Conservation (phyloP, 1,140 invertebrate species). For the Nephila pilipes region DNA sequence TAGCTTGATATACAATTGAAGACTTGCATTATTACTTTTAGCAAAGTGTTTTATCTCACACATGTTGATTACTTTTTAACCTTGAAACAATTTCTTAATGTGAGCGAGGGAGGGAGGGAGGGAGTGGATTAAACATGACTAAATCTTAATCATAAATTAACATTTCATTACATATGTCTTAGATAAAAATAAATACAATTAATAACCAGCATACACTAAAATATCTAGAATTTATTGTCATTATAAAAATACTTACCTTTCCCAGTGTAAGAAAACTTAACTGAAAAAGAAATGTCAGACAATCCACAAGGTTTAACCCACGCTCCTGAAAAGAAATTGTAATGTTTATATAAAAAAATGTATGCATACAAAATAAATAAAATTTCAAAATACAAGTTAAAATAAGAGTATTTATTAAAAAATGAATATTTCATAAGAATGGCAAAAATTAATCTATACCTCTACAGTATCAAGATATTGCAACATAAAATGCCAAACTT, state of each 20-base stretch:
- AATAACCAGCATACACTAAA: too few relatives aligned
- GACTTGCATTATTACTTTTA: too few relatives aligned
- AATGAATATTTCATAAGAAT: not conserved
- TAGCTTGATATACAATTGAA: too few relatives aligned
- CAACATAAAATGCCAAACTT: conserved; percentile 97
- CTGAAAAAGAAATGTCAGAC: conserved; percentile 96
- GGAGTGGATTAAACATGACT: too few relatives aligned
- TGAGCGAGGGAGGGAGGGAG: too few relatives aligned
- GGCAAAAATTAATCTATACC: conserved; percentile 78
- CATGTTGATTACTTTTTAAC: too few relatives aligned
- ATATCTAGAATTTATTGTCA: conserved; percentile 2
- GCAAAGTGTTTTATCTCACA: too few relatives aligned
- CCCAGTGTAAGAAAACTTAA: conserved; percentile 97
- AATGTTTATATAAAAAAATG: conserved; percentile 75
- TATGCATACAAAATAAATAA: not conserved
- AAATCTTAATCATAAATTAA: too few relatives aligned
- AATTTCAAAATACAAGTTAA: not conserved
- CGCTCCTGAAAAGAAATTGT: conserved; percentile 83
- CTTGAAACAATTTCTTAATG: too few relatives aligned
- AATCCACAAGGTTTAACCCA: conserved; percentile 93
- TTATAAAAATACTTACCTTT: conserved; percentile 84
- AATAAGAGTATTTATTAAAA: not conserved
- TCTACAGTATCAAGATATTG: conserved; percentile 97
- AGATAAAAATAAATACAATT: too few relatives aligned
- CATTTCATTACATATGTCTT: too few relatives aligned